phyloP scores from a whole-genome alignment of 37 sponge, comb jelly and placozoan species.

The Bolinopsis microptera region DNA sequence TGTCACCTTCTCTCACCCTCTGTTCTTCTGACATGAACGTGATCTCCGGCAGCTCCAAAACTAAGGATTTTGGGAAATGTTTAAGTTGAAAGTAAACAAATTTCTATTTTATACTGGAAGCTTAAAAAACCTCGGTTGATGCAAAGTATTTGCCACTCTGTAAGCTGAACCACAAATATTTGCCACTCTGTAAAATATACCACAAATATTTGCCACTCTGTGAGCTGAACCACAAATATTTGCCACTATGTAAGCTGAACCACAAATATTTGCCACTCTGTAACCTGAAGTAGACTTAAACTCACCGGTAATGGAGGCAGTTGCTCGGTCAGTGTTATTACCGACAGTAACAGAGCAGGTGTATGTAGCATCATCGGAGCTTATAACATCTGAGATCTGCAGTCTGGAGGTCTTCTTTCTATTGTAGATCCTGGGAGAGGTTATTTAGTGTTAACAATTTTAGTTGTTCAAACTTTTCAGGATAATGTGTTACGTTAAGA shows the following conservation, averaged over 20 bases:
- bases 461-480: too few relatives aligned
- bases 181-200: too few relatives aligned
- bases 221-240: too few relatives aligned
- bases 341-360: not conserved
- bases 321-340: not conserved
- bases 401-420: not conserved
- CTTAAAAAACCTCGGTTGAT: too few relatives aligned
- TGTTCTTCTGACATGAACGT: not conserved
- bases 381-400: not conserved
- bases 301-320: not conserved
- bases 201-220: too few relatives aligned
- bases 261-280: too few relatives aligned
- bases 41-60: conserved; percentile 45
- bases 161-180: too few relatives aligned
- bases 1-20: conserved; percentile 38
- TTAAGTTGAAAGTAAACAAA: not conserved
- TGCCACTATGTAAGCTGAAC: too few relatives aligned
- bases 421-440: not conserved
- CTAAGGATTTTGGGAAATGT: not conserved
- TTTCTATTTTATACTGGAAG: not conserved
- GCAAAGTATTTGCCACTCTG: too few relatives aligned
- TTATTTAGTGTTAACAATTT: not conserved
- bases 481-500: too few relatives aligned
- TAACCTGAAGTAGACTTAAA: too few relatives aligned
- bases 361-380: not conserved